Conservation (phyloP, 2,797 vertebrate genomes). For the Centropyge bicolor region DNA sequence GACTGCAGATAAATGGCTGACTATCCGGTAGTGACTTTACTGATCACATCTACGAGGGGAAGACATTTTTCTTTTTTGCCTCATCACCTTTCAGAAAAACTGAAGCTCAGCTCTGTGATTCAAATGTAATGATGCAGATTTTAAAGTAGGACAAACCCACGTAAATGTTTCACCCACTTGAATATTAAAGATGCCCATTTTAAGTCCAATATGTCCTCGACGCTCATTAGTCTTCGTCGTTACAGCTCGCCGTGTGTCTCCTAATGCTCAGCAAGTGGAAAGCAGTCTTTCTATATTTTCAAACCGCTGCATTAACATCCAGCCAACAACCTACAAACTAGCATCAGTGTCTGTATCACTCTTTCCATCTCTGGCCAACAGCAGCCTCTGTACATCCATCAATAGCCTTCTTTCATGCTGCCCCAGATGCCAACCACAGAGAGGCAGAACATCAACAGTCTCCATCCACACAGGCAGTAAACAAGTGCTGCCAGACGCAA, state of each 20-base stretch:
- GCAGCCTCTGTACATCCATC: constrained; percentile 56
- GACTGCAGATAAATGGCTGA: too few relatives aligned
- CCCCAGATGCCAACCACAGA: constrained; percentile 57
- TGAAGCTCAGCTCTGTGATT: neutral
- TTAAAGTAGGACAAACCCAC: neutral
- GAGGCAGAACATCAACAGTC: constrained; percentile 61
- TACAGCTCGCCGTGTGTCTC: constrained; percentile 11
- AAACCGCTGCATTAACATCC: constrained; percentile 33
- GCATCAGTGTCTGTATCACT: constrained; percentile 12
- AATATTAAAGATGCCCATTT: neutral
- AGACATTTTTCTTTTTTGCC: too few relatives aligned
- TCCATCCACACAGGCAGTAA: constrained; percentile 59
- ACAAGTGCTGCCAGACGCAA: constrained; percentile 65
- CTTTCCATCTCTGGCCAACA: constrained; percentile 52
- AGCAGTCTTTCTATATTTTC: constrained; percentile 18
- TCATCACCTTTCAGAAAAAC: too few relatives aligned
- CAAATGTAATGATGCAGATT: neutral
- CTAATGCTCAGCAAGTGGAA: neutral
- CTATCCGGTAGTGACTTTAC: too few relatives aligned
- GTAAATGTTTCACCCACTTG: neutral
- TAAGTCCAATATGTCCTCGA: neutral
- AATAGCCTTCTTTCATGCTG: constrained; percentile 61
- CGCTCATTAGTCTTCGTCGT: neutral
- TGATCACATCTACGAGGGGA: too few relatives aligned
- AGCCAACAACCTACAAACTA: constrained; percentile 4